Conservation (phyloP, 2,113 vertebrate genomes). For the Anas platyrhynchos region DNA sequence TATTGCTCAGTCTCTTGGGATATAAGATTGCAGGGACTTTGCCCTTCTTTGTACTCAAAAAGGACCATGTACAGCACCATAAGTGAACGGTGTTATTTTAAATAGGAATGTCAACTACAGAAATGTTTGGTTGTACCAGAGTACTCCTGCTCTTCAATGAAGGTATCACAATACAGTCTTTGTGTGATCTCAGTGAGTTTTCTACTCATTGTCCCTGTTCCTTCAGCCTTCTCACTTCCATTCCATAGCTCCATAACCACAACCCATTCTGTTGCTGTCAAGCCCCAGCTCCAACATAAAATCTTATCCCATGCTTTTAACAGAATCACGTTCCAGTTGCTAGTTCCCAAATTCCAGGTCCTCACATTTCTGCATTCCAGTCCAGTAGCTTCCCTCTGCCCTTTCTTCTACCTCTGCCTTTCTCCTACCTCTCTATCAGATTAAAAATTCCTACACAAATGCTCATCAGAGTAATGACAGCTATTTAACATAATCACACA, state of each 20-base stretch:
- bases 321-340: neutral
- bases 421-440: neutral
- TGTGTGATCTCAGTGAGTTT: neutral
- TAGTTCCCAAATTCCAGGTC: neutral
- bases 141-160: neutral
- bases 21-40: neutral
- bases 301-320: neutral
- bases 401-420: neutral
- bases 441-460: neutral
- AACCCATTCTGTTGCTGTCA: fast-evolving
- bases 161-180: neutral
- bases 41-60: neutral
- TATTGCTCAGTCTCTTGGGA: neutral
- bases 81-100: neutral
- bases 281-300: neutral
- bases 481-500: neutral
- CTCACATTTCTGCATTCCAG: neutral
- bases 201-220: neutral
- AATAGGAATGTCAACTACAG: neutral
- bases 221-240: neutral
- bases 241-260: neutral
- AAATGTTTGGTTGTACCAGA: neutral
- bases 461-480: neutral
- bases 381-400: neutral
- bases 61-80: neutral